Conservation (phyloP, 2,888 invertebrate species). For the Synergus umbraculus region DNA sequence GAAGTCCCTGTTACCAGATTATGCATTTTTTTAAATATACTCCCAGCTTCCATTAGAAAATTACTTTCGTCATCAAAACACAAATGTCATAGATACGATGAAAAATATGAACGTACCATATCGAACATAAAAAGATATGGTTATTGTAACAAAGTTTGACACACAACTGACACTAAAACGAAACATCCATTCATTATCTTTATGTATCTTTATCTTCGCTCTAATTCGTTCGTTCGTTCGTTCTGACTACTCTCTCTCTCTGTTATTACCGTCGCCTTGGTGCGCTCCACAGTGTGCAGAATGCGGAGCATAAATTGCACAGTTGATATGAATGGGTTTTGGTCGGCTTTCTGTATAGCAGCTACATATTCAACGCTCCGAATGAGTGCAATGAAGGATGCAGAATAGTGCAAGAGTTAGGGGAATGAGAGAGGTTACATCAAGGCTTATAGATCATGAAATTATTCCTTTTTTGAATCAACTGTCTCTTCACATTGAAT, state of each 20-base stretch:
- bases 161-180: constrained; percentile 11
- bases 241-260: constrained; percentile 20
- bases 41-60: no score
- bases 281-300: neutral
- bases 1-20: no score
- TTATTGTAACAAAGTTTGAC: neutral
- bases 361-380: constrained; percentile 9
- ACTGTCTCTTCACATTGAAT: neutral
- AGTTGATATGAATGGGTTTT: constrained; percentile 30
- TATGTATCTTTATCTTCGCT: constrained; percentile 23
- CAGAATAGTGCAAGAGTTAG: neutral
- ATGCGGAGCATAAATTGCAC: constrained; percentile 15
- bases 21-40: no score
- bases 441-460: constrained; percentile 9
- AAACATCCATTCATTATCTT: constrained; percentile 30
- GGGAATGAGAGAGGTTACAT: neutral
- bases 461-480: constrained; percentile 17
- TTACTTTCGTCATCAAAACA: neutral
- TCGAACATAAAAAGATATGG: neutral
- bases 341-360: neutral
- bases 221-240: constrained; percentile 15
- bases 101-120: neutral
- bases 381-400: constrained; percentile 19
- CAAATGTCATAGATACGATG: no score
- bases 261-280: constrained; percentile 29